A percentile compares a stretch with the other conserved stretches of the same genome.
These are phyloP conservation scores for Pangasianodon hypophthalmus DNA, from an alignment of 2,113 vertebrate genomes.

Conservation along the genomic window DNA sequence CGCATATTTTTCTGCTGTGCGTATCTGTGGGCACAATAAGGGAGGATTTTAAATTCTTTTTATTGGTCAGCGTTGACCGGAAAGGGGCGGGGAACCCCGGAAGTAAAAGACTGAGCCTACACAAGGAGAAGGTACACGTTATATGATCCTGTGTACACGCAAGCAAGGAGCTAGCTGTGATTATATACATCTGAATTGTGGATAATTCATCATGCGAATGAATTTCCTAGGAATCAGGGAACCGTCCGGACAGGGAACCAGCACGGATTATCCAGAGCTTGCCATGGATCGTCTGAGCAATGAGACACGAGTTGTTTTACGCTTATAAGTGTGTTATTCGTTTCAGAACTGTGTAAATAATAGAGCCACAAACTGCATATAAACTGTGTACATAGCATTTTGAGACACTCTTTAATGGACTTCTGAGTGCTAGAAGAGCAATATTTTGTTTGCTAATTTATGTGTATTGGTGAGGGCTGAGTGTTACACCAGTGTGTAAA, in stretches of 20 bases:
- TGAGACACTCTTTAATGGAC: neutral
- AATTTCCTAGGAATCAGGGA: neutral
- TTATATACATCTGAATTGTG: neutral
- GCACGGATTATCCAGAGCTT: neutral
- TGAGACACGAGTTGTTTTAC: neutral
- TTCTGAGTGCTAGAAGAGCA: neutral
- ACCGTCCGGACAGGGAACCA: neutral
- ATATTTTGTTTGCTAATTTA: neutral
- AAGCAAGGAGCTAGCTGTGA: neutral
- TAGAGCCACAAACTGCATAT: neutral
- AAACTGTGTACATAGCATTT: neutral
- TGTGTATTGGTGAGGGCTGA: neutral
- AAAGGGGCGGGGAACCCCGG: neutral
- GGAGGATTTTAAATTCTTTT: neutral
- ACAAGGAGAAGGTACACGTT: neutral
- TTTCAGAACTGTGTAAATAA: neutral
- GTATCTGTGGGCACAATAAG: neutral
- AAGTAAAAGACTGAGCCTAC: neutral
- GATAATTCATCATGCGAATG: neutral
- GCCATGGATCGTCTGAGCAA: neutral
- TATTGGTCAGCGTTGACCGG: neutral
- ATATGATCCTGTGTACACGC: too few relatives aligned
- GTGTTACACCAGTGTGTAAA: neutral
- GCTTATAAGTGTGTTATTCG: neutral
- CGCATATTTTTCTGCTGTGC: neutral